Percentiles rank a stretch among this genome's conserved stretches.
Evolutionary conservation across 92 coral and sea anemone species (phyloP).

Genomic region (Epizoanthus stellaris): DNA sequence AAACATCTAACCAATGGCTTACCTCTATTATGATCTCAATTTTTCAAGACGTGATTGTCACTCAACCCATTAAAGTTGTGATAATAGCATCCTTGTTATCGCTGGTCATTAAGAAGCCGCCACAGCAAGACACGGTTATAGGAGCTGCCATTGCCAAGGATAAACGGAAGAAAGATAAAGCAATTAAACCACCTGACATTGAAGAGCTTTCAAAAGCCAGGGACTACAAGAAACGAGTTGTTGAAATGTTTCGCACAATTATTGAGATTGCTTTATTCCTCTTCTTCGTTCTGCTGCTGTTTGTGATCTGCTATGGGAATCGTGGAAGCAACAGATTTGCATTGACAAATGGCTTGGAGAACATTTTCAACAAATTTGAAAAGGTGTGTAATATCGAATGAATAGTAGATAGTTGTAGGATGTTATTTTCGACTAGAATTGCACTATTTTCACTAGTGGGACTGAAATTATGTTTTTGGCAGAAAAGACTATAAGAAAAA

Average conservation of each 20-base stretch:
- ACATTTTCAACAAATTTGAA: conserved; percentile 57
- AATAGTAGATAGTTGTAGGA: too few species aligned
- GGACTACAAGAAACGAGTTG: conserved; percentile 61
- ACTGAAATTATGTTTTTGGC: too few species aligned
- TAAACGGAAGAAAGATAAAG: conserved; percentile 27
- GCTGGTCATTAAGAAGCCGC: conserved; percentile 67
- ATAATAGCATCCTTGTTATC: conserved; percentile 74
- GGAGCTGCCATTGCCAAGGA: conserved; percentile 56
- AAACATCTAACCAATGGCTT: conserved; percentile 83
- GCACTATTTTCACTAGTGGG: too few species aligned
- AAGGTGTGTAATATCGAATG: conserved; percentile 46
- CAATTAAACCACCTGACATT: conserved; percentile 47
- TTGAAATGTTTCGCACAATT: conserved; percentile 66
- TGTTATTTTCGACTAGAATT: too few species aligned
- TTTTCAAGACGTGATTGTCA: conserved; percentile 73
- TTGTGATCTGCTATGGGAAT: conserved; percentile 84
- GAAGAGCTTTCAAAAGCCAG: conserved; percentile 73
- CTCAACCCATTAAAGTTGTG: conserved; percentile 82
- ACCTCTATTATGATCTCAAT: conserved; percentile 77
- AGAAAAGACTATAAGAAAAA: too few species aligned
- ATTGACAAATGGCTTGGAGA: conserved; percentile 62
- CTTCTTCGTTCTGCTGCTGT: conserved; percentile 71
- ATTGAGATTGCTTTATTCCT: conserved; percentile 75
- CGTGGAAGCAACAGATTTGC: conserved; percentile 69
- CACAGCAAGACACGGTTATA: conserved; percentile 65